Evolutionary conservation across 2,797 vertebrate species (phyloP), one percentile per base, ranked within the genome.

Genomic region (Stomatorhinus walkeri): DNA sequence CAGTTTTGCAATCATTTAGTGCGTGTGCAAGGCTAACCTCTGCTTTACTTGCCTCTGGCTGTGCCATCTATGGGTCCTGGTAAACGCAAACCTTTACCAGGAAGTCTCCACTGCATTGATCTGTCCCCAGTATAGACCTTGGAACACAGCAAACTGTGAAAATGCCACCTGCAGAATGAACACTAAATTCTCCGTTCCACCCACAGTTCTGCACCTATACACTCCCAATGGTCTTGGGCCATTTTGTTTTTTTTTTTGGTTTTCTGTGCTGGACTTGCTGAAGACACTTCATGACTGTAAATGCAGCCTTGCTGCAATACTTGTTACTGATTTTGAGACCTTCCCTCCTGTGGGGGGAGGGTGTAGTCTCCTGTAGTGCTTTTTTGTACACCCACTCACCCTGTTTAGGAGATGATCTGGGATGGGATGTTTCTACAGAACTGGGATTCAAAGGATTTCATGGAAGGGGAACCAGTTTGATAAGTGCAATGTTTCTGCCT

Each of bases 391-490:
- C 40, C 40, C 76, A 10, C 76, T n/a, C 40, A 46, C 8, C 19
- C 76, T 22, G 76, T 46, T 46, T n/a, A 81, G 76, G 68, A 76
- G 68, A 40, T 36, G 12, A 40, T 76, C 68, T 40, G 68, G 32
- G 68, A 36, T 76, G 68, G 28, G 68, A 76, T 81, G 76, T 81
- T 81, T 81, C 76, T 81, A 9, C 68, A 81, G 16, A 81, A 81
- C 36, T 43, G 76, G 40, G 3, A 81, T 81, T 81, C 40, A 46
- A 81, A 81, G 7, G 19, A 81, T 81, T 81, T 81, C 8, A n/a
- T 81, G 76, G 40, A 22, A 79, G 72, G 19, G 40, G 36, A 43
- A 9, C 72, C 72, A 79, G 40, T 81, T 81, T 46, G 76, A 81
- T 22, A 81, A 81, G 76, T 81, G 40, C 36, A 22, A 46, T 81